These are phyloP conservation scores for Amyelois transitella DNA, from an alignment of 1,140 invertebrate genomes.

Conservation along the genomic window DNA sequence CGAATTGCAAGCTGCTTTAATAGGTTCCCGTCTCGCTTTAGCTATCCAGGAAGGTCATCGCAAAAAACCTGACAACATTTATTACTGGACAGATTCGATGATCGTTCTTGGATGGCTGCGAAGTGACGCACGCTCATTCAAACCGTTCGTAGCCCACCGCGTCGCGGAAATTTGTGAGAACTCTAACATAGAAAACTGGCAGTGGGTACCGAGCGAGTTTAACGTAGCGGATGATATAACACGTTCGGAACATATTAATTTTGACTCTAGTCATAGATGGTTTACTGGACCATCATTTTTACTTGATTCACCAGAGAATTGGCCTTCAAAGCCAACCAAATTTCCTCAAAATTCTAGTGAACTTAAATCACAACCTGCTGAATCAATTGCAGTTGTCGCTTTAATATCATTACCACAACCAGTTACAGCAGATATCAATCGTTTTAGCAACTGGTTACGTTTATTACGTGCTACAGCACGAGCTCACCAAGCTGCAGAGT, in stretches of 20 bases:
- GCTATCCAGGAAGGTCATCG: conserved; percentile 4
- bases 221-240: conserved; percentile 3
- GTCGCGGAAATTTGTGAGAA: conserved; percentile 1
- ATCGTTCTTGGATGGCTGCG: conserved; percentile 1
- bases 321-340: background rate
- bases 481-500: background rate
- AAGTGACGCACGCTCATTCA: conserved; percentile 1
- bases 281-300: conserved; percentile 3
- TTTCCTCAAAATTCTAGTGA: background rate
- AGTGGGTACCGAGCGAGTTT: background rate
- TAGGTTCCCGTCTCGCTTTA: conserved; percentile 5
- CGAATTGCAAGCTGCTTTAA: conserved; percentile 9
- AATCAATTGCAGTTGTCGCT: background rate
- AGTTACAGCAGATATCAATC: background rate
- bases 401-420: background rate
- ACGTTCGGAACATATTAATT: background rate
- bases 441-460: background rate
- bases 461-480: conserved; percentile 1
- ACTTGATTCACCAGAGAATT: background rate
- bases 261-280: background rate
- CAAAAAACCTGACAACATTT: background rate
- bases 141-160: conserved; percentile 3
- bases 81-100: conserved; percentile 4
- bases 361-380: background rate
- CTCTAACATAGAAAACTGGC: background rate